phyloP scores from a whole-genome alignment of 2,797 vertebrate genomes.

The Epinephelus malabaricus region DNA sequence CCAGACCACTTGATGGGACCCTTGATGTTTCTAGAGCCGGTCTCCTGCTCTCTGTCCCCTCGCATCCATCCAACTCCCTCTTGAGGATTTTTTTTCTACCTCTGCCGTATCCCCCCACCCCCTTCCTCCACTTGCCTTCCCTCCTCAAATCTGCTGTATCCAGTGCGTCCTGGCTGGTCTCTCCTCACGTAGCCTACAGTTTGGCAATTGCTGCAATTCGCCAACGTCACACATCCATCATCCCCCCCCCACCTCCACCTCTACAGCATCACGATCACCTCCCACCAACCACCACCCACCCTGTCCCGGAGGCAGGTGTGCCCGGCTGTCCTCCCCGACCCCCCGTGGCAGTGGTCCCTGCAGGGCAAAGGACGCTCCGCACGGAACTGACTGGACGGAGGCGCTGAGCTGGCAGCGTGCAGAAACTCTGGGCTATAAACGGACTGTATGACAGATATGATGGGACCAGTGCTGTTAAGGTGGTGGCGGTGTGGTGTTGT shows the following conservation, averaged over 20 bases:
- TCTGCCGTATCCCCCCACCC: constrained; percentile 42
- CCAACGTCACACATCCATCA: constrained; percentile 72
- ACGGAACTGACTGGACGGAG: constrained; percentile 15
- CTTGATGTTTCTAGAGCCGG: constrained; percentile 62
- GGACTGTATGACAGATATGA: constrained; percentile 24
- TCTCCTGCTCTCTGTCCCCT: constrained; percentile 64
- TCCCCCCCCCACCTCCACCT: not conserved
- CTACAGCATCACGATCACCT: constrained; percentile 23
- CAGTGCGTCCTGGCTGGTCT: constrained; percentile 69
- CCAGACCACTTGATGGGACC: constrained; percentile 75
- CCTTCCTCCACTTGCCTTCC: constrained; percentile 62
- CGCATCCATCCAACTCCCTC: constrained; percentile 63
- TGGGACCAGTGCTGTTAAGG: constrained; percentile 5
- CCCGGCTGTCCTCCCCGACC: not conserved
- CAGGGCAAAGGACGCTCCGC: constrained; percentile 9
- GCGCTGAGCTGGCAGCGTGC: constrained; percentile 21
- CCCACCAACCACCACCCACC: constrained; percentile 25
- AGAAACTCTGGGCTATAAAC: constrained; percentile 34
- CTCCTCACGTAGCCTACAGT: constrained; percentile 64
- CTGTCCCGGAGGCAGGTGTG: constrained; percentile 31
- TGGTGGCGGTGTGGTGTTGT: not conserved
- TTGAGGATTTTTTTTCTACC: constrained; percentile 21
- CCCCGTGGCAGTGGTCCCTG: constrained; percentile 10
- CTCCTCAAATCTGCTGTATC: constrained; percentile 74
- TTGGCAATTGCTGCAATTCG: constrained; percentile 82